phyloP scores from a whole-genome alignment of 1,140 invertebrate genomes.

The Lasaia peninsularis region DNA sequence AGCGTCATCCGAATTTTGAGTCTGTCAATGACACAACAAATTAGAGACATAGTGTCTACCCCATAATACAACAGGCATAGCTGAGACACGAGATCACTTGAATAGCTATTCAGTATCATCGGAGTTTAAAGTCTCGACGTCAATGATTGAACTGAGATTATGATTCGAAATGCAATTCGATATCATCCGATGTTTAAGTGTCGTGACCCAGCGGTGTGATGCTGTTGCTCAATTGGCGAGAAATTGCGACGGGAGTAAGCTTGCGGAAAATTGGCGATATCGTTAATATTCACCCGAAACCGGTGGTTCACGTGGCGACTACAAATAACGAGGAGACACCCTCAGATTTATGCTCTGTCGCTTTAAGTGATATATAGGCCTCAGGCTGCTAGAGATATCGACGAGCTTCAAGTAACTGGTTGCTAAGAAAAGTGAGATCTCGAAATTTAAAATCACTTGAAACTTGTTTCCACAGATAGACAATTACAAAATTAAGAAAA shows the following conservation, averaged over 20 bases:
- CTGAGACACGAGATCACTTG: too few species aligned
- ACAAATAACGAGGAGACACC: conserved; percentile 70
- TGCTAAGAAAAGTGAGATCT: conserved; percentile 19
- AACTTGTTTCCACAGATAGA: too few species aligned
- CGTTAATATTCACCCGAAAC: conserved; percentile 77
- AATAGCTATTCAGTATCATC: too few species aligned
- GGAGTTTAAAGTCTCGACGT: too few species aligned
- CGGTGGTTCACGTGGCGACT: conserved; percentile 70
- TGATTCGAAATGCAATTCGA: not conserved
- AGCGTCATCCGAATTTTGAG: too few species aligned
- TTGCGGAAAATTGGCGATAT: conserved; percentile 75
- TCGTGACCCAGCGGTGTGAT: conserved; percentile 51
- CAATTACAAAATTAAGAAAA: too few species aligned
- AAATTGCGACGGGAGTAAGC: conserved; percentile 75
- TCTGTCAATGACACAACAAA: too few species aligned
- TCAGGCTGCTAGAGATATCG: conserved; percentile 46
- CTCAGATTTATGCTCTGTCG: conserved; percentile 72
- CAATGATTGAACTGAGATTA: not conserved
- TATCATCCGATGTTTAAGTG: conserved; percentile 33
- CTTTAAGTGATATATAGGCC: conserved; percentile 71
- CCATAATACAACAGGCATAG: too few species aligned
- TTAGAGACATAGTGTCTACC: too few species aligned
- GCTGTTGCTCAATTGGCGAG: conserved; percentile 74
- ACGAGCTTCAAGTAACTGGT: conserved; percentile 43
- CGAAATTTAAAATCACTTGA: not conserved